Evolutionary conservation across 1,140 invertebrate species (phyloP), one percentile per base, ranked within the genome.

Genomic region (Caenorhabditis latens): DNA sequence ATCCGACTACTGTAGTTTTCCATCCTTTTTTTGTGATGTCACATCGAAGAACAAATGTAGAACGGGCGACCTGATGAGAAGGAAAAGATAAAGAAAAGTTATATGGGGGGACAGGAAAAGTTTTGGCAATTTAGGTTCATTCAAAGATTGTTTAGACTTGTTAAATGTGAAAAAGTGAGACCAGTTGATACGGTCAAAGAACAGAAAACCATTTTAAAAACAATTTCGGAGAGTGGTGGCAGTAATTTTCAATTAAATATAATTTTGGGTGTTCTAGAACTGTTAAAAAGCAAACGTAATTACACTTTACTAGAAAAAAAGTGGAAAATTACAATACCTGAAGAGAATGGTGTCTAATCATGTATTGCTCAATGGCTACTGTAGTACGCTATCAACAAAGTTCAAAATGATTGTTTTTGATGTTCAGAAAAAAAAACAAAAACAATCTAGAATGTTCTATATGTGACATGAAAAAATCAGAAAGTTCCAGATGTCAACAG

Each of bases 41-140:
- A 63, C 87, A 88, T 65, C 87, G 82, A 32, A 88, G 89, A 42
- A 88, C 87, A 32, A 87, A 88, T n/a, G 85, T 88, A 19, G 87
- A 88, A 53, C 87, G 67, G 21, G 58, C 87, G 16, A 88, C 53
- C 87, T 88, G 85, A 82, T 87, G 82, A 85, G 6, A 7, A 71
- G 63, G 46, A 65, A 24, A 85, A 32, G 32, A 32, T 32, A 32
- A 7, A 16, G 57, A 21, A 16, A 58, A 3, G n/a, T 6, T n/a
- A 5, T 14, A 58, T 58, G 57, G 57, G 1, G n/a, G 57, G 1
- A 58, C 50, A 53, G 16, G 9, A 53, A 53, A 53, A 53, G 16
- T 53, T 16, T 9, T 16, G 16, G 50, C 16, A 53, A 53, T 13
- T 9, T 53, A 16, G 50, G 50, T 9, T 53, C 32, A 2, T 32